phyloP scores from a whole-genome alignment of 2,113 vertebrate species.

The Nothocercus julius region DNA sequence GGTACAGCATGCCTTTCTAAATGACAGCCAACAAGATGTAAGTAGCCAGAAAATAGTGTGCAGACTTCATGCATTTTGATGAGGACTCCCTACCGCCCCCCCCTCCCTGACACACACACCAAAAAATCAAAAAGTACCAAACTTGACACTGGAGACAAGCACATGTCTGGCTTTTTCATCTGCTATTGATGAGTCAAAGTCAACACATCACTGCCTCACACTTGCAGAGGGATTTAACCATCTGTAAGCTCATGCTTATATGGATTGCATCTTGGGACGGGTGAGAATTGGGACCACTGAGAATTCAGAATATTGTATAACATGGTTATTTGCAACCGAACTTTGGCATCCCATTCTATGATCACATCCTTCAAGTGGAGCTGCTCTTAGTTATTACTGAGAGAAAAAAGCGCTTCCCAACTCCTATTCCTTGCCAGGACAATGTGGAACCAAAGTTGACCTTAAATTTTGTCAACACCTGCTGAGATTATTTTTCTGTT shows the following conservation, averaged over 20 bases:
- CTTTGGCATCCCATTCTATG: not conserved
- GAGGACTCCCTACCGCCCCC: not conserved
- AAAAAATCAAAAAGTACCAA: not conserved
- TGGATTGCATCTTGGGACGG: not conserved
- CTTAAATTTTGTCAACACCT: not conserved
- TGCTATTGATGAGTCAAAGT: not conserved
- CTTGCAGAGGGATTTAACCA: not conserved
- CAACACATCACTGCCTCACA: not conserved
- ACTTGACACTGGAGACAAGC: not conserved
- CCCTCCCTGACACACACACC: not conserved
- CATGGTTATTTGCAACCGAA: not conserved
- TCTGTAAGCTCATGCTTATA: not conserved
- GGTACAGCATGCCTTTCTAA: not conserved
- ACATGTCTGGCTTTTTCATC: not conserved
- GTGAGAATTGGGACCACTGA: not conserved
- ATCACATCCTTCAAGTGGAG: not conserved
- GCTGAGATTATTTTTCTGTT: not conserved
- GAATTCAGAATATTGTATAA: not conserved
- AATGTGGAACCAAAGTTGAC: not conserved
- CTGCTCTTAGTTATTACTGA: not conserved
- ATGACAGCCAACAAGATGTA: not conserved
- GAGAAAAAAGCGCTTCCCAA: not conserved
- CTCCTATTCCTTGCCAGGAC: not conserved
- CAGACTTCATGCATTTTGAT: not conserved
- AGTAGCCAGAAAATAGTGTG: not conserved